Evolutionary conservation across 1,140 invertebrate genomes (phyloP), one percentile per base, ranked within the genome.

Genomic region (Lerema accius): DNA sequence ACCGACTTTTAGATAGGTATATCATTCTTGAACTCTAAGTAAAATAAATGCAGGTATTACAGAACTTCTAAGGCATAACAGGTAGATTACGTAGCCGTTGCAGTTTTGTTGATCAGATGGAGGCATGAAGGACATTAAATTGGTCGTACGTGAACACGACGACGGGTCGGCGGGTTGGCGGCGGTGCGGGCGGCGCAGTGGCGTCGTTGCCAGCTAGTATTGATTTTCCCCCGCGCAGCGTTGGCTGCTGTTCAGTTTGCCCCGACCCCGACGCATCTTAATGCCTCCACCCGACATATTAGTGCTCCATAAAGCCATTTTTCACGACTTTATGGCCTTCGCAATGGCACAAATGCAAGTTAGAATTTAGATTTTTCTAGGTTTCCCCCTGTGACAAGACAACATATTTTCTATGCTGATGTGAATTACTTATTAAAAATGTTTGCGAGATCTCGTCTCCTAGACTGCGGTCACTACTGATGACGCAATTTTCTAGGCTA

Each of bases 191-290:
- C 50, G 50, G 50, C 50, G 50, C 50, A 55, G 19, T 42, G 37
- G 50, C 51, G 51, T 43, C 51, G 51, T 13, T 56, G 51, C 51
- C 51, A 56, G 51, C 39, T 28, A 28, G 53, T 58, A 58, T 58
- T 58, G 53, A 58, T 58, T 58, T 58, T 45, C 40, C 46, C 46
- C 26, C 40, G 51, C 51, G 51, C 39, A 7, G 35, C 39, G 23
- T 58, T 58, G 53, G 53, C 53, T 58, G 19, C 40, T 35, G 53
- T 58, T 58, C 53, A 45, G 53, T 35, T 42, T 45, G 26, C 53
- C 40, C 9, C 53, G 53, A 45, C 42, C 40, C n/a, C 53, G 42
- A 46, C 40, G 53, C 53, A 58, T 58, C 53, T 46, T 58, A 58
- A 58, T 46, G 53, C 42, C 53, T 35, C 28, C 42, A 28, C 39